phyloP scores from a whole-genome alignment of 2,888 invertebrate genomes.

The Hedya salicella region DNA sequence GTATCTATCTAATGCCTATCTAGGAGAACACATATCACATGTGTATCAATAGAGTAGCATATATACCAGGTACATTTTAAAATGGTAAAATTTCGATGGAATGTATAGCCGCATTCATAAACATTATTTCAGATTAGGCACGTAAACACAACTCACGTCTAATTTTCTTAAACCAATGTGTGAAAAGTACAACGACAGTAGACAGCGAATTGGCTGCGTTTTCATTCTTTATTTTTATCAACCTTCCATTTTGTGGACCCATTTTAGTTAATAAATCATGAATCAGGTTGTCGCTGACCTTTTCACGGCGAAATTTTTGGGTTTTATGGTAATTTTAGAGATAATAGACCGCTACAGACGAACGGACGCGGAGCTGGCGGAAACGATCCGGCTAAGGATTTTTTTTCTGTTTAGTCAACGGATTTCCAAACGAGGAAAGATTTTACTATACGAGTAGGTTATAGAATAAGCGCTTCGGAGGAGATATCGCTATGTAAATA shows the following conservation, averaged over 20 bases:
- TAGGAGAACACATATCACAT: no score
- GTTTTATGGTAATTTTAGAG: constrained; percentile 36
- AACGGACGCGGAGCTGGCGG: constrained; percentile 16
- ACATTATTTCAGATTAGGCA: neutral
- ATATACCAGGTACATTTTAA: no score
- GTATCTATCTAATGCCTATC: no score
- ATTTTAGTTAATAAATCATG: constrained; percentile 34
- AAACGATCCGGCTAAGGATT: constrained; percentile 6
- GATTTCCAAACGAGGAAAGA: neutral
- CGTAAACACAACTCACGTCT: constrained; percentile 11
- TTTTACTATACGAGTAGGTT: neutral
- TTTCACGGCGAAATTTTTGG: constrained; percentile 20
- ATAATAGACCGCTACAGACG: constrained; percentile 25
- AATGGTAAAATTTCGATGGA: no score
- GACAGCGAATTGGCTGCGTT: constrained; percentile 1
- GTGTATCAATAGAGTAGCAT: no score
- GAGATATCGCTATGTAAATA: no score
- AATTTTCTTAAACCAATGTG: constrained; percentile 13
- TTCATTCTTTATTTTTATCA: constrained; percentile 21
- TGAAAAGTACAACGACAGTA: neutral
- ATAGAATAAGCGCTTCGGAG: neutral
- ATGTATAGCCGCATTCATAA: no score
- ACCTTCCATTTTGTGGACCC: constrained; percentile 20
- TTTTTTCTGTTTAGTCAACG: constrained; percentile 23
- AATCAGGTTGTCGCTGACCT: constrained; percentile 33